A percentile compares a stretch with the other conserved stretches of the same genome.
Conservation (phyloP, 2,888 invertebrate species). For the Sussaba pulchella region DNA sequence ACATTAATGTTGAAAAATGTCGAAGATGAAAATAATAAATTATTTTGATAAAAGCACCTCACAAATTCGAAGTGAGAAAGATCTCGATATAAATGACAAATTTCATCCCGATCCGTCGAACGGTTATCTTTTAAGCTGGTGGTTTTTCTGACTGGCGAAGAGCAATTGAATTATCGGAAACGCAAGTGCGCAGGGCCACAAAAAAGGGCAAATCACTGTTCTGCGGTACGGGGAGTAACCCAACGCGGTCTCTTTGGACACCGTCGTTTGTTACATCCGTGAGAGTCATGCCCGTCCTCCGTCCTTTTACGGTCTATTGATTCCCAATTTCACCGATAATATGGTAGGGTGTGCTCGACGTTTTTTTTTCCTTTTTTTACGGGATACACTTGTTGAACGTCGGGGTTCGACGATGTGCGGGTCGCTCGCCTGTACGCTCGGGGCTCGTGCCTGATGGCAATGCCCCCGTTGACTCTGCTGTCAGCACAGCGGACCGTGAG, state of each 20-base stretch:
- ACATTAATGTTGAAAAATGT: too few species aligned
- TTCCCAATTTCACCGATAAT: constrained; percentile 83
- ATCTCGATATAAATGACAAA: neutral
- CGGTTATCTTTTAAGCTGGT: neutral
- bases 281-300: constrained; percentile 55
- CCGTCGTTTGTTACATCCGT: constrained; percentile 65
- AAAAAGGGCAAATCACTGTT: constrained; percentile 57
- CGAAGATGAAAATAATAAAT: too few species aligned
- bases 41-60: neutral
- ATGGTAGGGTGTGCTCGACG: constrained; percentile 74
- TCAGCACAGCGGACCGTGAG: constrained; percentile 50
- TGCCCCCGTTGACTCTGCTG: constrained; percentile 44
- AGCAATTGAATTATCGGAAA: constrained; percentile 61
- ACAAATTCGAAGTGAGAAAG: neutral
- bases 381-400: constrained; percentile 84
- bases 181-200: constrained; percentile 6
- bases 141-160: neutral
- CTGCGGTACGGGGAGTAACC: constrained; percentile 57
- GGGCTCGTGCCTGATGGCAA: constrained; percentile 71
- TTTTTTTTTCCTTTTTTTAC: constrained; percentile 58
- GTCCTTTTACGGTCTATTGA: constrained; percentile 81
- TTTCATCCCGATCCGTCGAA: neutral
- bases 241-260: constrained; percentile 58
- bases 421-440: constrained; percentile 71
- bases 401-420: constrained; percentile 68